A percentile compares a stretch with the other conserved stretches of the same genome.
phyloP scores from a whole-genome alignment of 1,140 invertebrate species.

The Meloidogyne exigua region DNA sequence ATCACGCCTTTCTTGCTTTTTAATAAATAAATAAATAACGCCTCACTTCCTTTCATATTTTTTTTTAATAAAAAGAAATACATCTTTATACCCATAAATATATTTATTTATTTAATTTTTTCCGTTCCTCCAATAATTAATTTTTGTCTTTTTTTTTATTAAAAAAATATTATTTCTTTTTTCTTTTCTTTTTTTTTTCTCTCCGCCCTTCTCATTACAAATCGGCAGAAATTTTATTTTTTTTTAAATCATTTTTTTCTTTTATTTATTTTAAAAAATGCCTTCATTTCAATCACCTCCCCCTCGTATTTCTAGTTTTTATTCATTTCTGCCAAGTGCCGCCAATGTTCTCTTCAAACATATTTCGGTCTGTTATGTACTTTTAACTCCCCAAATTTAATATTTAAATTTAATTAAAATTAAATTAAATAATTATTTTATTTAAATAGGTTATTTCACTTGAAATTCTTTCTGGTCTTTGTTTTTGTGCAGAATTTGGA shows the following conservation, averaged over 20 bases:
- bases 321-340: background rate
- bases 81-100: background rate
- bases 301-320: background rate
- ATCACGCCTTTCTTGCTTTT: background rate
- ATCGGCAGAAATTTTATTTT: no score
- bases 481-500: conserved; percentile 55
- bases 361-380: conserved; percentile 3
- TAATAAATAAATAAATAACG: no score
- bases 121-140: conserved; percentile 3
- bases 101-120: background rate
- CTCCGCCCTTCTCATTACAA: background rate
- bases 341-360: conserved; percentile 9
- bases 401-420: background rate
- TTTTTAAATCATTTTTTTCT: background rate
- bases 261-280: background rate
- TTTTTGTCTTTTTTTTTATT: background rate
- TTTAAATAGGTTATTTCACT: conserved; percentile 55
- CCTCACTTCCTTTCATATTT: background rate
- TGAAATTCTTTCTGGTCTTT: conserved; percentile 61
- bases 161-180: background rate
- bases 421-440: background rate
- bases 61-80: background rate
- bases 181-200: background rate
- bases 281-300: background rate
- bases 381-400: background rate